Evolutionary conservation across 1,140 invertebrate species (phyloP).

Genomic region (Harpegnathos saltator): DNA sequence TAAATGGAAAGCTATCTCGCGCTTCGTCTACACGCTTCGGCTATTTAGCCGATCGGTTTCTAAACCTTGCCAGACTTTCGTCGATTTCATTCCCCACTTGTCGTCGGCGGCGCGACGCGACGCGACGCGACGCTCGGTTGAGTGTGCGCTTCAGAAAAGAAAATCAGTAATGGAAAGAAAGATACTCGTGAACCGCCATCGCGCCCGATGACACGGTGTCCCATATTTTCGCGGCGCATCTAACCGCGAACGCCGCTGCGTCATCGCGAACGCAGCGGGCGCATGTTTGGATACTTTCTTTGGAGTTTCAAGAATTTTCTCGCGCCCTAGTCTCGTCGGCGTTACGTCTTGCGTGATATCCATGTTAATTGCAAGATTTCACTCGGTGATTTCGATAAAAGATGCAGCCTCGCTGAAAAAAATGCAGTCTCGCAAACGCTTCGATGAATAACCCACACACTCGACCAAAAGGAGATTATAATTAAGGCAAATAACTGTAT

Average conservation of each 20-base stretch:
- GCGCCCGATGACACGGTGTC: slow-evolving; percentile 7
- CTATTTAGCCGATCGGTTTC: slow-evolving; percentile 37
- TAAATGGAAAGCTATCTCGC: slow-evolving; percentile 30
- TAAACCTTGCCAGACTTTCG: slow-evolving; percentile 45
- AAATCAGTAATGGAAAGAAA: too few species aligned
- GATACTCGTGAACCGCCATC: not conserved
- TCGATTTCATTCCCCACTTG: slow-evolving; percentile 54
- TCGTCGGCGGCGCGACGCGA: not conserved
- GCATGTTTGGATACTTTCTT: not conserved
- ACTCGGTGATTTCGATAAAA: too few species aligned
- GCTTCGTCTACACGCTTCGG: slow-evolving; percentile 5
- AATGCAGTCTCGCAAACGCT: too few species aligned
- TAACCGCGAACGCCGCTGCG: not conserved
- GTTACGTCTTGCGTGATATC: too few species aligned
- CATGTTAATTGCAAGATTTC: too few species aligned
- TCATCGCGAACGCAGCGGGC: not conserved
- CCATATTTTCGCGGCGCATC: slow-evolving; percentile 1
- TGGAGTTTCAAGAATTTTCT: not conserved
- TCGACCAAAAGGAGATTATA: too few species aligned
- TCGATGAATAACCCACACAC: too few species aligned
- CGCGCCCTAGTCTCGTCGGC: too few species aligned
- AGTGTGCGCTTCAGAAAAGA: not conserved
- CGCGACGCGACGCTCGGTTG: slow-evolving; percentile 7
- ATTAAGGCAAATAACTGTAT: too few species aligned
- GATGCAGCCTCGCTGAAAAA: too few species aligned